Base-by-base conservation (phyloP, 92 coral and sea anemone species). In the Chrysogorgia sp. region DNA sequence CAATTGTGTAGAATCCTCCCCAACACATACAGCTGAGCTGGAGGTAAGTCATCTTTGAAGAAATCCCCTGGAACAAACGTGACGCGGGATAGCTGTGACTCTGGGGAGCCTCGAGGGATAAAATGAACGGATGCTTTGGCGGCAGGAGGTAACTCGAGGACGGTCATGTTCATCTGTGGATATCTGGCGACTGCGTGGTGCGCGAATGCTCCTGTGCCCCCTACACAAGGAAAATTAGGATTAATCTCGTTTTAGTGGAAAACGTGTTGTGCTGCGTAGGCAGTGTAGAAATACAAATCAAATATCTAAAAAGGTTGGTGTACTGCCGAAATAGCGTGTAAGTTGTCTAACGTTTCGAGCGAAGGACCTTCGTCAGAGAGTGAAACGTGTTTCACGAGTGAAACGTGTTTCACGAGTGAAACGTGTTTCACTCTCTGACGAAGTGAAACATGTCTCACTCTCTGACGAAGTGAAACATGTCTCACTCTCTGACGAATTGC, bases 151-250 rank as follows among this genome's bases (percentile, higher is more conserved):
- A 81, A 45, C 47, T 81, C 85, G 12, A 81, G 77, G 32, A 81
- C 53, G 12, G 71, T 57, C 72, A 64, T 59, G 71, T 72, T 81
- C 85, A 81, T 81, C 63, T 81, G 30, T 7, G 85, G 63, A 71
- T 81, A 81, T 50, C 66, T 26, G 56, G 76, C 68, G 30, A 71
- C 79, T 14, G 85, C 85, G 24, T 72, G 79, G 71, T 81, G 70
- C 20, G 79, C 64, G 37, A 81, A 63, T 28, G 79, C 85, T 58
- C 85, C 85, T 13, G 79, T 74, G 35, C 79, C 85, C 8, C 85
- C 85, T 81, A 15, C 32, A 35, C 20, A 31, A 49, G 40, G 47
- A 68, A 62, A 32, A 40, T 20, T 33, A 0, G 24, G 37, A 31
- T 71, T 49, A 61, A 7, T 68, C 37, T 22, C n/a, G n/a, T n/a